phyloP scores from a whole-genome alignment of 2,888 invertebrate genomes.

The Tipula confusa region DNA sequence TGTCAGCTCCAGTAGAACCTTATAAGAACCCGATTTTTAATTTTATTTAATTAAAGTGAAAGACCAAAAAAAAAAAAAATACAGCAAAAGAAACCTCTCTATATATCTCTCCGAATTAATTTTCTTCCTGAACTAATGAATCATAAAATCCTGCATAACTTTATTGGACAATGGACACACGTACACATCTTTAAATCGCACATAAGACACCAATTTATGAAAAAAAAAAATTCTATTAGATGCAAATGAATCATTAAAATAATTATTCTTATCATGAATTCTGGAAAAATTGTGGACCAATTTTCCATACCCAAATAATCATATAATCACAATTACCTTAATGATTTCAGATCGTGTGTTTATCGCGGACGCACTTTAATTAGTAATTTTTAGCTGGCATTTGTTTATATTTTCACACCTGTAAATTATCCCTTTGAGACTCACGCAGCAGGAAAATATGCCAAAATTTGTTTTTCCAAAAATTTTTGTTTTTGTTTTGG shows the following conservation, averaged over 20 bases:
- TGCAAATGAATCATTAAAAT: not conserved
- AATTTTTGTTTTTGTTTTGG: not conserved
- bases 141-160: not conserved
- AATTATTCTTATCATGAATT: not conserved
- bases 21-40: too few species aligned
- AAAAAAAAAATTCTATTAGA: not conserved
- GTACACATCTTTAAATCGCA: not conserved
- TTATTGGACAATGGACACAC: not conserved
- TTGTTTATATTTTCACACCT: not conserved
- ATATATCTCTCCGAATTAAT: too few species aligned
- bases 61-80: too few species aligned
- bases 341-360: not conserved
- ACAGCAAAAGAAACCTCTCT: too few species aligned
- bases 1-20: too few species aligned
- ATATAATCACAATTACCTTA: conserved; percentile 14
- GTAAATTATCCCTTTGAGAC: conserved; percentile 16
- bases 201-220: not conserved
- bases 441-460: not conserved
- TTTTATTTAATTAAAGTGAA: too few species aligned
- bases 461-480: not conserved
- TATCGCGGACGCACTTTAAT: not conserved
- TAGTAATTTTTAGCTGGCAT: not conserved
- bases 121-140: too few species aligned
- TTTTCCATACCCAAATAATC: not conserved
- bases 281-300: not conserved